Evolutionary conservation across 2,888 invertebrate species (phyloP), one percentile per base, ranked within the genome.

Genomic region (Philereme vetulata): DNA sequence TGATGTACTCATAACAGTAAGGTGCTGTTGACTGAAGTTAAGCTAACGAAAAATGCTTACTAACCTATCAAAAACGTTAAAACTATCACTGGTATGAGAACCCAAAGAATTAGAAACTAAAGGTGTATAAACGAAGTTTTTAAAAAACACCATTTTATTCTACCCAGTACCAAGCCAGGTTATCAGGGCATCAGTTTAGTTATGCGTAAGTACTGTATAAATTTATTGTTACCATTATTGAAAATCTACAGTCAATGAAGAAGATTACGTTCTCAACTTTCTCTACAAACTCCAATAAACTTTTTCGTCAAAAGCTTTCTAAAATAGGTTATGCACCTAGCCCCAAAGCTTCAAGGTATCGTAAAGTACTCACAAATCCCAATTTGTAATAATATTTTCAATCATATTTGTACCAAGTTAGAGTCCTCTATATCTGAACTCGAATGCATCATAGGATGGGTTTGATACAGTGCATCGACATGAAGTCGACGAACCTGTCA

Each of bases 401-500:
- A 75, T 67, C 62, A 62, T 71, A 67, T 62, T 42, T 5, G 4
- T 51, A 51, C 8, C 5, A 42, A 0, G 0, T 57, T 77, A 75
- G 64, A 59, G 71, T 76, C 74, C 78, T 70, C 67, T 65, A 69
- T 73, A 74, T 47, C 68, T 73, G 74, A 78, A 77, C 65, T 68
- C 72, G 62, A 77, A 78, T 50, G 72, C 71, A 73, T 81, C 78
- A 64, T 67, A 63, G 32, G 80, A 73, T 54, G 82, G 82, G 58
- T 80, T 80, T 68, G 74, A 72, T 66, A 87, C 67, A 60, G 75
- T 75, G 75, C 88, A 88, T 68, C 79, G 81, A 80, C 87, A 88
- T 67, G 84, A 75, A 63, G 83, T 84, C 74, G 77, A 66, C 65
- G 78, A 71, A 80, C 83, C 85, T 83, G 82, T 64, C 62, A 69